A percentile compares a stretch with the other conserved stretches of the same genome.
These are phyloP conservation scores for Chrysolina americana DNA, from an alignment of 2,888 invertebrate species.

Conservation along the genomic window DNA sequence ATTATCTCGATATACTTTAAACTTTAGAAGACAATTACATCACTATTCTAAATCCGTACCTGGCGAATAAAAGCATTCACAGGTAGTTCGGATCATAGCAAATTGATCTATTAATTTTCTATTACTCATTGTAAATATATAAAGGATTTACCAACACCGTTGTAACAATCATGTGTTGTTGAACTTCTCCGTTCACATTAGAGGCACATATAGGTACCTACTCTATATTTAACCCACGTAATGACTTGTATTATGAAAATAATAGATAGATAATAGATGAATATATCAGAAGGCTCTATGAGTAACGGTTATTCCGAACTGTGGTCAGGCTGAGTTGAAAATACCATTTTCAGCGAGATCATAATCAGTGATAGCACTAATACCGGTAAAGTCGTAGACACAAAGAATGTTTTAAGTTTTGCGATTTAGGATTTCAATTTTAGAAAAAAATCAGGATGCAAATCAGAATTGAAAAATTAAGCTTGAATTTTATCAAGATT, in stretches of 20 bases:
- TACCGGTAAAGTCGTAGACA: too few species aligned
- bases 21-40: background rate
- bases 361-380: background rate
- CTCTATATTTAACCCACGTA: constrained; percentile 44
- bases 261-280: constrained; percentile 43
- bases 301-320: constrained; percentile 26
- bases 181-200: constrained; percentile 35
- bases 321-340: background rate
- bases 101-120: constrained; percentile 32
- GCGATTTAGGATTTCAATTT: too few species aligned
- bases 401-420: too few species aligned
- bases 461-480: too few species aligned
- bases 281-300: constrained; percentile 33
- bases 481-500: too few species aligned
- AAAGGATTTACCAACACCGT: constrained; percentile 26
- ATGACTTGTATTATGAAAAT: constrained; percentile 45
- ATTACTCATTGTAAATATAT: constrained; percentile 28
- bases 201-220: constrained; percentile 37
- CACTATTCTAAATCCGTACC: background rate
- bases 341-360: background rate
- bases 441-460: too few species aligned
- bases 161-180: constrained; percentile 37
- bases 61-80: constrained; percentile 11
- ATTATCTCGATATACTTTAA: background rate
- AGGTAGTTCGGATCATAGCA: constrained; percentile 27